Evolutionary conservation across 2,888 invertebrate species (phyloP), one percentile per base, ranked within the genome.

Genomic region (Coronaproctus castanopsis): DNA sequence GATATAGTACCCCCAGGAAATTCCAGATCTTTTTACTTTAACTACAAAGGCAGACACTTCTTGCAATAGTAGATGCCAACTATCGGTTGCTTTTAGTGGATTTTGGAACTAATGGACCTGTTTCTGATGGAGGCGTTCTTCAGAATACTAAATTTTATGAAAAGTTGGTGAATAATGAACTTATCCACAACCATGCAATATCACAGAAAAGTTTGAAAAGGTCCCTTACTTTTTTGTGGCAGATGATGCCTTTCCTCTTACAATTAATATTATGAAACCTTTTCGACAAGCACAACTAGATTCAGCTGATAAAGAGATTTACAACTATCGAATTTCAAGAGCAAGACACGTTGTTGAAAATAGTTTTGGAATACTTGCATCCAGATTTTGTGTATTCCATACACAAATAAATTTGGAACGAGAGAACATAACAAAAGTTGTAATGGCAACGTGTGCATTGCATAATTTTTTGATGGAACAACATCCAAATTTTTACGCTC

Each of bases 51-150:
- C 65, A 69, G 53, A 66, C 69, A 21, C 59, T 69, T 22, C 54
- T 69, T 60, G 67, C 67, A 50, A 5, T 67, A 54, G 67, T 64
- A 50, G 66, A 70, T 65, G 67, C 67, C 10, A 64, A 69, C 52
- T 68, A 66, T 58, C 57, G 64, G 55, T 67, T 66, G 51, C 58
- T 63, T 18, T 50, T 58, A 51, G 52, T 58, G 18, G 55, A 62
- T 56, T 57, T 60, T 24, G 62, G 63, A 56, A 48, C 55, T 18
- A 56, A 61, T 49, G 63, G 62, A 14, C 20, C 59, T 59, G 53
- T 62, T 21, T 62, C 62, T 21, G 62, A 63, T 62, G 59, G 59
- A 14, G 63, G 61, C 18, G 59, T 62, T 23, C 21, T 62, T 20
- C 48, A 57, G 51, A 56, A 56, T 22, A 56, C 50, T 56, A 8